Conservation (phyloP, 2,113 vertebrate genomes). For the Rhinoderma darwinii region DNA sequence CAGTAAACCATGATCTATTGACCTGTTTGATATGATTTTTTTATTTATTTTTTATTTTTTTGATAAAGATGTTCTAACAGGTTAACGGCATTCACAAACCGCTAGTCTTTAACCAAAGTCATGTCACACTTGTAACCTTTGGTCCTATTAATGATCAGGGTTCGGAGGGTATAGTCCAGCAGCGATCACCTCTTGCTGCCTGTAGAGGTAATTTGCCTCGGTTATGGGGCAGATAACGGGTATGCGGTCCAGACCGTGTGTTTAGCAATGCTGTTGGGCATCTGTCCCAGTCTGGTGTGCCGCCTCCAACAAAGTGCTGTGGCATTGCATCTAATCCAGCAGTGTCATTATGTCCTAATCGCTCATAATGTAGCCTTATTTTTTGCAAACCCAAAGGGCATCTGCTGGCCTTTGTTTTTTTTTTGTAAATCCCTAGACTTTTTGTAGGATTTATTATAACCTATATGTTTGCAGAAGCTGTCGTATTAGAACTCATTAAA, state of each 20-base stretch:
- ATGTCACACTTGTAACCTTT: no score
- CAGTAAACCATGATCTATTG: no score
- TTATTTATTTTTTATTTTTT: no score
- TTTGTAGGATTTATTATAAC: no score
- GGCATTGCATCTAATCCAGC: not conserved
- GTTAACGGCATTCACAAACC: not conserved
- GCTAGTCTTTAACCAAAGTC: slow-evolving; percentile 4
- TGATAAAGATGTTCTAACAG: no score
- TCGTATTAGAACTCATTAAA: not conserved
- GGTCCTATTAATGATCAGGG: no score
- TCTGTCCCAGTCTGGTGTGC: not conserved
- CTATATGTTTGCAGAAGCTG: not conserved
- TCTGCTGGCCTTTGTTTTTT: no score
- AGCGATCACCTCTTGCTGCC: no score
- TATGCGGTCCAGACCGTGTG: slow-evolving; percentile 6
- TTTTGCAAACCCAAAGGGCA: not conserved
- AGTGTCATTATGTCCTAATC: not conserved
- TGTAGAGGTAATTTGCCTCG: not conserved
- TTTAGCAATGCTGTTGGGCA: slow-evolving; percentile 19
- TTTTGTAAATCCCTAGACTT: no score
- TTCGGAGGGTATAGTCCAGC: not conserved
- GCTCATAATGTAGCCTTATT: not conserved
- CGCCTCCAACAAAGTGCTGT: not conserved
- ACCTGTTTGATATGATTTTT: no score
- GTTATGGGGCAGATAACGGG: no score